phyloP scores from a whole-genome alignment of 1,140 invertebrate species.

The Drosophila mauritiana region DNA sequence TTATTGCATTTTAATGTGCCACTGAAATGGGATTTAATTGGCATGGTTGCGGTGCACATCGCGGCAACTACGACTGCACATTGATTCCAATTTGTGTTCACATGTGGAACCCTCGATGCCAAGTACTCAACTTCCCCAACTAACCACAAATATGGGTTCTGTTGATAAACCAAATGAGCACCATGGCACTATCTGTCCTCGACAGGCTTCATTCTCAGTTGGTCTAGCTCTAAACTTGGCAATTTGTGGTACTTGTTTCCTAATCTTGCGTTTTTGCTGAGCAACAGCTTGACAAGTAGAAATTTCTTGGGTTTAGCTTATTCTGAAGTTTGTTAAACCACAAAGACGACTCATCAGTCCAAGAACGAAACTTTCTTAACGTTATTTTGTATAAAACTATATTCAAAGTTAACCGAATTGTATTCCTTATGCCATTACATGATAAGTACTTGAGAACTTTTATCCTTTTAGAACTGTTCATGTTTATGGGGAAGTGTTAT shows the following conservation, averaged over 20 bases:
- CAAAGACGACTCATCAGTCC: too few species aligned
- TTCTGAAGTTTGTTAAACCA: too few species aligned
- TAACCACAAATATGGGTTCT: not conserved
- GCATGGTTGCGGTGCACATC: constrained; percentile 61
- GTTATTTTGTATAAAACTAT: too few species aligned
- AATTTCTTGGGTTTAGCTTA: too few species aligned
- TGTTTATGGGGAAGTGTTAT: too few species aligned
- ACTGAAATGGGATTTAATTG: constrained; percentile 79
- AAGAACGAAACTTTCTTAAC: too few species aligned
- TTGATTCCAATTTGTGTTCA: constrained; percentile 44
- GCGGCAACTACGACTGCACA: constrained; percentile 45
- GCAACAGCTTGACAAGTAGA: not conserved
- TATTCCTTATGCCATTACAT: too few species aligned
- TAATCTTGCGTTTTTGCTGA: not conserved
- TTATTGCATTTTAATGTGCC: constrained; percentile 80
- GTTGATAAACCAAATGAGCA: constrained; percentile 1
- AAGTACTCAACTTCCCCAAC: not conserved
- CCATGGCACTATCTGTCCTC: not conserved
- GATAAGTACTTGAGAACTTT: too few species aligned
- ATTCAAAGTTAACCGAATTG: too few species aligned
- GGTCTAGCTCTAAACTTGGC: not conserved
- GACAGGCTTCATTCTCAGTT: not conserved
- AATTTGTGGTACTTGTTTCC: not conserved
- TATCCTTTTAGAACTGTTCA: too few species aligned
- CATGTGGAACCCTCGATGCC: not conserved